Evolutionary conservation across 2,113 vertebrate genomes (phyloP).

Genomic region (Charina bottae): DNA sequence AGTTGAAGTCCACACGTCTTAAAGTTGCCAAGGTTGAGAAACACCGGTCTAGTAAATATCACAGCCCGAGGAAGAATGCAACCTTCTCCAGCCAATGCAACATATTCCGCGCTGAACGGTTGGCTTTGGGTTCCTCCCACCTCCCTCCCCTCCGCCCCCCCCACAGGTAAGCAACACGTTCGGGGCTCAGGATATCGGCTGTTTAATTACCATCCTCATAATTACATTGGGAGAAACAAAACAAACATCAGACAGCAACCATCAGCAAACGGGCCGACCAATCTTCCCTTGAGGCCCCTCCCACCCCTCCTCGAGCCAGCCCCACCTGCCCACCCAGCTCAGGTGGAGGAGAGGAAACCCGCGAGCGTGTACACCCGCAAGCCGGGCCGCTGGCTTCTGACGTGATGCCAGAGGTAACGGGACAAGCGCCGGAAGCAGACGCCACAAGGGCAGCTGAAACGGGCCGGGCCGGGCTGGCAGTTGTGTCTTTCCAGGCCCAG

Average conservation of each 20-base stretch:
- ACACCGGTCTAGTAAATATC: background rate
- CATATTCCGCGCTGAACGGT: background rate
- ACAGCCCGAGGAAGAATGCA: background rate
- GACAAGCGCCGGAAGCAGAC: conserved; percentile 72
- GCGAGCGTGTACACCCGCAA: conserved; percentile 21
- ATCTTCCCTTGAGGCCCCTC: background rate
- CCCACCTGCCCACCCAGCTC: background rate
- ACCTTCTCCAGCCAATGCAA: background rate
- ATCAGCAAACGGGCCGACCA: background rate
- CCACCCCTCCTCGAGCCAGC: no score
- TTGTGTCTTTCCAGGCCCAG: conserved; percentile 53
- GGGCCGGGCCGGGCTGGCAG: conserved; percentile 24
- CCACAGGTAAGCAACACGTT: background rate
- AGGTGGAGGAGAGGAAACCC: background rate
- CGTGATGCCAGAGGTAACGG: conserved; percentile 78
- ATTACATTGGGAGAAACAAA: conserved; percentile 24
- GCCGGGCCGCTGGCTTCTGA: conserved; percentile 65
- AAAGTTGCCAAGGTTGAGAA: no score
- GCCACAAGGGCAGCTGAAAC: conserved; percentile 77
- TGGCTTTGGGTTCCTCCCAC: background rate
- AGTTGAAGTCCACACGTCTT: no score
- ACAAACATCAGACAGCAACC: background rate
- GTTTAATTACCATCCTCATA: conserved; percentile 22
- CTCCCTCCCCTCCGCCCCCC: background rate
- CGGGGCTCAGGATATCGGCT: background rate